phyloP scores from a whole-genome alignment of 2,888 invertebrate genomes.

The Therioaphis trifolii region DNA sequence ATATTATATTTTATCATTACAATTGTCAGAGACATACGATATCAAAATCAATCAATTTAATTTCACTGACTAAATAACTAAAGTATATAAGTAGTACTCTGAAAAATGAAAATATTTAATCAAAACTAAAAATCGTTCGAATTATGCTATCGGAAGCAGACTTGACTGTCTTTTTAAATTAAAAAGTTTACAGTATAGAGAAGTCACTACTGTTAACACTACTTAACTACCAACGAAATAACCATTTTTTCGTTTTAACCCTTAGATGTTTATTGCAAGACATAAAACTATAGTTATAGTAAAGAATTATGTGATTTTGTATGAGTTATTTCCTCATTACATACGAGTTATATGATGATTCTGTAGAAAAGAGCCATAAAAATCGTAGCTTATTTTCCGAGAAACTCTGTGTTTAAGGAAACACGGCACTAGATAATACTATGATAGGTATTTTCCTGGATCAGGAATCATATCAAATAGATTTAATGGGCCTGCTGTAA shows the following conservation, averaged over 20 bases:
- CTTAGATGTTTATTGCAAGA: not conserved
- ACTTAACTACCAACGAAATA: not conserved
- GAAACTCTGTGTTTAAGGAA: not conserved
- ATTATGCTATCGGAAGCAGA: too few species aligned
- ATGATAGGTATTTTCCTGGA: not conserved
- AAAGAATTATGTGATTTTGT: not conserved
- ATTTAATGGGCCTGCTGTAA: not conserved
- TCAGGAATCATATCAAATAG: not conserved
- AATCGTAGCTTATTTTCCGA: not conserved
- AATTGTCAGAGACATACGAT: too few species aligned
- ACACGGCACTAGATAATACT: too few species aligned
- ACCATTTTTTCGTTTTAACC: too few species aligned
- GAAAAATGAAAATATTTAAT: too few species aligned
- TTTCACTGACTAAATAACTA: too few species aligned
- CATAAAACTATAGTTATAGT: not conserved
- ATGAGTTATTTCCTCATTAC: constrained; percentile 1
- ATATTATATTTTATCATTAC: too few species aligned
- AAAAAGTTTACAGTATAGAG: too few species aligned
- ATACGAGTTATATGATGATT: not conserved
- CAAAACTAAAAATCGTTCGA: too few species aligned
- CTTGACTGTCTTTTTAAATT: too few species aligned
- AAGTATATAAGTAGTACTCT: too few species aligned
- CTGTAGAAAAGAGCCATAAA: not conserved
- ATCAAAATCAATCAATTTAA: too few species aligned
- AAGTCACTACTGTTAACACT: not conserved